Percentiles rank a stretch among this genome's conserved stretches.
Conservation (phyloP, 2,113 vertebrate genomes). For the Hoplias malabaricus region DNA sequence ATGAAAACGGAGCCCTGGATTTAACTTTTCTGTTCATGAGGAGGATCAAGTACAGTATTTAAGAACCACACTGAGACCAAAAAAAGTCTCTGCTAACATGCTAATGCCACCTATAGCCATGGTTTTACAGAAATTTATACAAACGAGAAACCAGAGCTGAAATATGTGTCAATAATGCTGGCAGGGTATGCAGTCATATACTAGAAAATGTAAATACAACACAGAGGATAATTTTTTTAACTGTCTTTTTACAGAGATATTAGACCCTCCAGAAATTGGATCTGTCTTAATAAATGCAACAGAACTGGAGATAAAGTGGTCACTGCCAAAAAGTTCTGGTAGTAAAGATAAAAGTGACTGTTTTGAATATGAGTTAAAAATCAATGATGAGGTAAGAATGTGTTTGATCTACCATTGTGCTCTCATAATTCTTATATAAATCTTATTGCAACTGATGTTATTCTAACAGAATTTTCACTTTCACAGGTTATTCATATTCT, state of each 20-base stretch:
- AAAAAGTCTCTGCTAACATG: too few relatives aligned
- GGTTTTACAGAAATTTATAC: too few relatives aligned
- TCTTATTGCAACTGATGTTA: background rate
- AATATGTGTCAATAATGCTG: too few relatives aligned
- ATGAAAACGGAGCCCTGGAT: too few relatives aligned
- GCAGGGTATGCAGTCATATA: too few relatives aligned
- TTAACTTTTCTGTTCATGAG: too few relatives aligned
- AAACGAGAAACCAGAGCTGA: too few relatives aligned
- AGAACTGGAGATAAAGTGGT: conserved; percentile 14
- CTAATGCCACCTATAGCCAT: too few relatives aligned
- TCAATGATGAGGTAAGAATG: conserved; percentile 20
- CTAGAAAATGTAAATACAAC: background rate
- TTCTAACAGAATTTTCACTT: background rate
- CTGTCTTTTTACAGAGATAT: background rate
- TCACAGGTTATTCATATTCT: background rate
- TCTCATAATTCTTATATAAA: background rate
- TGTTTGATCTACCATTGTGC: too few relatives aligned
- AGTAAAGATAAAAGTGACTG: accelerated
- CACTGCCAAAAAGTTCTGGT: background rate
- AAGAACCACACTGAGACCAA: too few relatives aligned
- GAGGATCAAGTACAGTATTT: too few relatives aligned
- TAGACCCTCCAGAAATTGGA: background rate
- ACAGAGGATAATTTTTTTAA: background rate
- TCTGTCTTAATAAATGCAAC: background rate
- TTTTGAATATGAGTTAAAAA: conserved; percentile 13